Evolutionary conservation across 2,113 vertebrate genomes (phyloP).

Genomic region (Neolamprologus ventralis): DNA sequence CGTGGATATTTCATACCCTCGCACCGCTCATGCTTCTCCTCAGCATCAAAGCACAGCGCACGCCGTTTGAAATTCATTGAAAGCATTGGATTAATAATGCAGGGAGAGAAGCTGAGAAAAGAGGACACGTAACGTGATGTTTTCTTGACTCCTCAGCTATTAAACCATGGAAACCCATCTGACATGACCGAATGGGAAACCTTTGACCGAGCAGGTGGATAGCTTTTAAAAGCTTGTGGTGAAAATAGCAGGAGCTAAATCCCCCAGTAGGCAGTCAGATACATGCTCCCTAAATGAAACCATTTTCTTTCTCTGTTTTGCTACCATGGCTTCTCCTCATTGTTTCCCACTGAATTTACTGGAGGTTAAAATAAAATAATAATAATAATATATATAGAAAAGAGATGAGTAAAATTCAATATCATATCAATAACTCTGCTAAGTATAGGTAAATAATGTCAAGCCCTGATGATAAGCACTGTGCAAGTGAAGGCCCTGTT

Average conservation of each 20-base stretch:
- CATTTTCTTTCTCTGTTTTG: constrained; percentile 1
- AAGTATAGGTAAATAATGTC: neutral
- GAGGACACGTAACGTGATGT: constrained; percentile 22
- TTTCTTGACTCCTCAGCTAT: constrained; percentile 28
- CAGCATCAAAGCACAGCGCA: constrained; percentile 60
- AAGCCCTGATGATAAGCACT: neutral
- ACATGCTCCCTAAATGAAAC: constrained; percentile 34
- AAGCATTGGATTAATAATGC: constrained; percentile 67
- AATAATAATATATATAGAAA: neutral
- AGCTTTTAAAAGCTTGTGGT: constrained; percentile 5
- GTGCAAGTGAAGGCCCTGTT: neutral
- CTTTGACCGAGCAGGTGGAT: constrained; percentile 1
- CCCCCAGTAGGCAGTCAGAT: constrained; percentile 7
- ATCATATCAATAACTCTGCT: neutral
- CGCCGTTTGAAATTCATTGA: constrained; percentile 66
- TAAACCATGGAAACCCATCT: constrained; percentile 31
- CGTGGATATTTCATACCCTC: neutral
- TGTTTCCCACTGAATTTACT: neutral
- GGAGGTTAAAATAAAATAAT: neutral
- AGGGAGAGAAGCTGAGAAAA: constrained; percentile 42
- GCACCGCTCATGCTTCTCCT: neutral
- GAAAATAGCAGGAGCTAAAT: constrained; percentile 9
- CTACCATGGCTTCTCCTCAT: neutral
- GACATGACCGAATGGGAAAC: constrained; percentile 35
- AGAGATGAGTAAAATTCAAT: neutral